Conservation (phyloP, 2,888 invertebrate genomes). For the Ophion slaviceki region DNA sequence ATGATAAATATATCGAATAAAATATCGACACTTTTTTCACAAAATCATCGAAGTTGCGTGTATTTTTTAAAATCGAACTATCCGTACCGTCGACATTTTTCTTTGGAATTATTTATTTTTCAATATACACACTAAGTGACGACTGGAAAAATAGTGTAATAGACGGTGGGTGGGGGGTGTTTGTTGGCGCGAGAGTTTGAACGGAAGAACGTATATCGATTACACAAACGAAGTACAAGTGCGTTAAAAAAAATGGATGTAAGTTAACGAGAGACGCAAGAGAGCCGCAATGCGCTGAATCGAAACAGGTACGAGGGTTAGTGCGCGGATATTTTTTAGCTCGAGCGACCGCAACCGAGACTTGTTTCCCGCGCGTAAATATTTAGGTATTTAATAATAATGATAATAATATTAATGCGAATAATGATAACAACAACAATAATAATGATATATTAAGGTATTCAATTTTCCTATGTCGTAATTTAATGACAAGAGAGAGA, state of each 20-base stretch:
- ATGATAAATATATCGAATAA: too few species aligned
- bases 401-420: conserved; percentile 36
- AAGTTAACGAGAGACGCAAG: neutral
- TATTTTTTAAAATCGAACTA: too few species aligned
- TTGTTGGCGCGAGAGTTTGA: conserved; percentile 22
- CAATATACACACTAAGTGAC: neutral
- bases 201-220: conserved; percentile 32
- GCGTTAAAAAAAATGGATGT: conserved; percentile 22
- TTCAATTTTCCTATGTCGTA: conserved; percentile 65
- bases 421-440: conserved; percentile 42
- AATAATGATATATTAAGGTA: conserved; percentile 43
- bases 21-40: too few species aligned
- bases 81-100: neutral
- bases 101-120: neutral
- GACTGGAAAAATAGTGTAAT: conserved; percentile 11
- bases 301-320: conserved; percentile 64
- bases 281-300: conserved; percentile 19
- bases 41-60: too few species aligned
- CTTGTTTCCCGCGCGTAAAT: conserved; percentile 62
- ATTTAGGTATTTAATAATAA: conserved; percentile 56
- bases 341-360: conserved; percentile 66
- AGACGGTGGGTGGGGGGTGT: neutral
- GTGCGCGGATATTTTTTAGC: conserved; percentile 68
- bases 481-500: conserved; percentile 45
- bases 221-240: conserved; percentile 55